Percentiles rank a stretch among this genome's conserved stretches.
Conservation (phyloP, 1,140 invertebrate species). For the Drosophila triauraria region DNA sequence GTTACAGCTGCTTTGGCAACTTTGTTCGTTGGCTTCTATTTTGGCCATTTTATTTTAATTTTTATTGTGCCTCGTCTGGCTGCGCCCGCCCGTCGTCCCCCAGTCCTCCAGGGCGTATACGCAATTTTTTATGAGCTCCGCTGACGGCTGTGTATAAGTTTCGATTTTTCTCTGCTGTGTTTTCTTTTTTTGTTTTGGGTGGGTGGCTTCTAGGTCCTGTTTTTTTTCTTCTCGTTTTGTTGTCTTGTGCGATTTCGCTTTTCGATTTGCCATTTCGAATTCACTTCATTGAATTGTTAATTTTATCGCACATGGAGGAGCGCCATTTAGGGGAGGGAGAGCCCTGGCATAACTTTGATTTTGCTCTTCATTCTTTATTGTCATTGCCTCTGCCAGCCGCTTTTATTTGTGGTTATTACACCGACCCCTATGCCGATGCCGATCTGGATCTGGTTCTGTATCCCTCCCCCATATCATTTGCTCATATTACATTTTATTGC, state of each 20-base stretch:
- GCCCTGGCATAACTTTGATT: slow-evolving; percentile 47
- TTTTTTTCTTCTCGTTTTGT: neutral
- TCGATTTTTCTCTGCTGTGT: slow-evolving; percentile 14
- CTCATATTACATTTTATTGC: slow-evolving; percentile 77
- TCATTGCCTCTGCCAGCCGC: slow-evolving; percentile 59
- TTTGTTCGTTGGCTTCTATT: slow-evolving; percentile 58
- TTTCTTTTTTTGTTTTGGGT: slow-evolving; percentile 7
- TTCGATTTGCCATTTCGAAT: slow-evolving; percentile 76
- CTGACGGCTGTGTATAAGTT: slow-evolving; percentile 13
- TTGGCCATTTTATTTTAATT: slow-evolving; percentile 64
- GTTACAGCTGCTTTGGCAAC: slow-evolving; percentile 36
- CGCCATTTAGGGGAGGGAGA: neutral
- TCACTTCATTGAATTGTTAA: slow-evolving; percentile 82
- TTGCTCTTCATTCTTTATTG: slow-evolving; percentile 61
- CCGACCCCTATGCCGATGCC: slow-evolving; percentile 5
- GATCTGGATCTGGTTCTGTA: neutral
- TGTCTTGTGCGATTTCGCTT: slow-evolving; percentile 53
- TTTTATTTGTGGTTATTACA: slow-evolving; percentile 76
- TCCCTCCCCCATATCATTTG: slow-evolving; percentile 10
- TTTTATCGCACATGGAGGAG: slow-evolving; percentile 59
- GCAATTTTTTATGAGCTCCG: slow-evolving; percentile 55
- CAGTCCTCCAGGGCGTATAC: slow-evolving; percentile 32
- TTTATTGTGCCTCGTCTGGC: slow-evolving; percentile 55
- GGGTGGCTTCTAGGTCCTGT: slow-evolving; percentile 12
- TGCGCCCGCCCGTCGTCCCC: slow-evolving; percentile 2